Evolutionary conservation across 2,113 vertebrate species (phyloP).

Genomic region (Silurus glanis): DNA sequence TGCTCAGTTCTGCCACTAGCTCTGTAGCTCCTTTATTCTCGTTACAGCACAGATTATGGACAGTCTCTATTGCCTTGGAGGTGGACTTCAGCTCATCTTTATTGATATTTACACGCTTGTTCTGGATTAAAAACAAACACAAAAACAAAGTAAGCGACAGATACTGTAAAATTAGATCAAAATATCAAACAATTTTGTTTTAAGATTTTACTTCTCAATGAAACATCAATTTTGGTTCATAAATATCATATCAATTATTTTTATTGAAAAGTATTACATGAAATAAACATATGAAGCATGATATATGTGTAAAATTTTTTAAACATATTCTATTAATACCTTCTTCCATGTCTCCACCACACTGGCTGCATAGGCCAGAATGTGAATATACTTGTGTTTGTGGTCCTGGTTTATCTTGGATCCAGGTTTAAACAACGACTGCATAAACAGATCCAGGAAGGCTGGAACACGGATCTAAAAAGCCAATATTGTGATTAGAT

Average conservation of each 20-base stretch:
- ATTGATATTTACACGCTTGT: slow-evolving; percentile 95
- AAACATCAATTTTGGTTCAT: neutral
- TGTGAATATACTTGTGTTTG: slow-evolving; percentile 98
- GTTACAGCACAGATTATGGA: slow-evolving; percentile 95
- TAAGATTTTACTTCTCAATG: neutral
- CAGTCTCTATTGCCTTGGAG: slow-evolving; percentile 93
- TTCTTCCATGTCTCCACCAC: slow-evolving; percentile 99
- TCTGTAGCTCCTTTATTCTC: slow-evolving; percentile 98
- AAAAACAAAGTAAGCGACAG: neutral
- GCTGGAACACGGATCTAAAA: slow-evolving; percentile 91
- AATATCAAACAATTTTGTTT: neutral
- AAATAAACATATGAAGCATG: neutral
- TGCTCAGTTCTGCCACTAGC: slow-evolving; percentile 91
- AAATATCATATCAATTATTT: neutral
- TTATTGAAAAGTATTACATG: neutral
- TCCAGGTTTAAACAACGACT: slow-evolving; percentile 93
- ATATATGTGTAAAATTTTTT: neutral
- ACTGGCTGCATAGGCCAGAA: slow-evolving; percentile 93
- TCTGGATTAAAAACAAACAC: slow-evolving; percentile 68
- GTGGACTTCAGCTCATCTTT: slow-evolving; percentile 97
- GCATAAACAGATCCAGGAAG: slow-evolving; percentile 97
- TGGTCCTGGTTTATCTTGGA: slow-evolving; percentile 99
- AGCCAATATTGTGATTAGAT: neutral
- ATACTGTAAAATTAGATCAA: neutral
- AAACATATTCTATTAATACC: slow-evolving; percentile 66